phyloP scores from a whole-genome alignment of 2,797 vertebrate species.

The Siniperca obscura region DNA sequence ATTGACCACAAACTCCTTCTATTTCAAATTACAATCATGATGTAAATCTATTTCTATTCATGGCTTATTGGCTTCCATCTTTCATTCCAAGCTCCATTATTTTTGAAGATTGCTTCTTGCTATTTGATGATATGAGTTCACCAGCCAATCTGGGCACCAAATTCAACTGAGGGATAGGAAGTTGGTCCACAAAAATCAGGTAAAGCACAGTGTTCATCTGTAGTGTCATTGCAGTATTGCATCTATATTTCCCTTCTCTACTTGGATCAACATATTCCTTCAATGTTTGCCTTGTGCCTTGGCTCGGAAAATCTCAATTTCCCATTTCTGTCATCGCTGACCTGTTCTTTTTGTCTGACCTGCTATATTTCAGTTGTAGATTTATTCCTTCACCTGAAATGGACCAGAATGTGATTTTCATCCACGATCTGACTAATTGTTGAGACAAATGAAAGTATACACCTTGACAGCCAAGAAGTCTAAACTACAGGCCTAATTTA shows the following conservation, averaged over 20 bases:
- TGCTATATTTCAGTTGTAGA: constrained; percentile 4
- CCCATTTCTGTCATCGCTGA: constrained; percentile 5
- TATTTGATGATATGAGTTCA: constrained; percentile 63
- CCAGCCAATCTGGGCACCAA: constrained; percentile 54
- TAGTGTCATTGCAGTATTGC: constrained; percentile 7
- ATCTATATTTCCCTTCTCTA: constrained; percentile 16
- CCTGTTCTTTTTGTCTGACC: constrained; percentile 5
- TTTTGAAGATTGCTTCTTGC: constrained; percentile 74
- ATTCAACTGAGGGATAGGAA: constrained; percentile 43
- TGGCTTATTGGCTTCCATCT: constrained; percentile 78
- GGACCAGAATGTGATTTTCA: constrained; percentile 21
- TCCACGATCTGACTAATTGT: constrained; percentile 41
- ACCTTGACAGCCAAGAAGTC: constrained; percentile 24
- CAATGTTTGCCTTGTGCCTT: constrained; percentile 2
- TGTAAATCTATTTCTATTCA: constrained; percentile 78
- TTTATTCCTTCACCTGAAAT: constrained; percentile 12
- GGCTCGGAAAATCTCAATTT: constrained; percentile 46
- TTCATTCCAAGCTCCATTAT: constrained; percentile 83
- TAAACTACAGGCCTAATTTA: constrained; percentile 23
- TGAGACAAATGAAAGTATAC: constrained; percentile 42
- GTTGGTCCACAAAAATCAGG: constrained; percentile 41
- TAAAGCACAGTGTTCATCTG: constrained; percentile 17
- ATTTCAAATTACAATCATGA: constrained; percentile 73
- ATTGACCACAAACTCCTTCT: constrained; percentile 75
- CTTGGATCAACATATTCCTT: constrained; percentile 8